A percentile compares a stretch with the other conserved stretches of the same genome.
phyloP scores from a whole-genome alignment of 2,888 invertebrate species.

The Ligdia adustata region DNA sequence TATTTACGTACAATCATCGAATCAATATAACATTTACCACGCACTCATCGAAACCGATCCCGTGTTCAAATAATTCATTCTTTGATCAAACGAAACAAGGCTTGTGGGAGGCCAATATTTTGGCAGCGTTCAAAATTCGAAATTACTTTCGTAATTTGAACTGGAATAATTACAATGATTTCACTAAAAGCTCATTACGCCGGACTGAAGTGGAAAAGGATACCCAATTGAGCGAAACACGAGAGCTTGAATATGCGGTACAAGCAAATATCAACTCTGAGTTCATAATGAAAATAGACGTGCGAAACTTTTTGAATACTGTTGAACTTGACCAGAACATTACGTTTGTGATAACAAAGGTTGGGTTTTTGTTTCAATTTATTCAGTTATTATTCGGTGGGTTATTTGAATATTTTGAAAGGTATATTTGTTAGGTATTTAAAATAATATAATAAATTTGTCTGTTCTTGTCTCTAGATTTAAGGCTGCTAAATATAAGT shows the following conservation, averaged over 20 bases:
- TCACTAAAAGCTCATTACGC: constrained; percentile 20
- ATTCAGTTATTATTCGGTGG: no score
- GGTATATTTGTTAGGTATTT: no score
- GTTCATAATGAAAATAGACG: constrained; percentile 5
- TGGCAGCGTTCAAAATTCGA: constrained; percentile 1
- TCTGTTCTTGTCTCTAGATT: no score
- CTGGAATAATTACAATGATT: constrained; percentile 20
- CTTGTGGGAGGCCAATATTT: constrained; percentile 1
- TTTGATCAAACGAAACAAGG: background rate
- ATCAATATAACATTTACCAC: no score
- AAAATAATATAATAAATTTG: no score
- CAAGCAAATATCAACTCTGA: constrained; percentile 3
- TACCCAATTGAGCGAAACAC: constrained; percentile 14
- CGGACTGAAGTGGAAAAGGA: constrained; percentile 9
- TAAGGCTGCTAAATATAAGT: no score
- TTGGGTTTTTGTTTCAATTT: no score
- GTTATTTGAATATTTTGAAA: no score
- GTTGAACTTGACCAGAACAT: background rate
- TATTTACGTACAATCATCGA: no score
- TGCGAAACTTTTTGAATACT: background rate
- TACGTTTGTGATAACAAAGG: no score
- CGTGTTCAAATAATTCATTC: background rate
- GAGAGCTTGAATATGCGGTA: background rate
- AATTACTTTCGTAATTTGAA: constrained; percentile 15
- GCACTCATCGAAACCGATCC: background rate